A percentile compares a stretch with the other conserved stretches of the same genome.
phyloP scores from a whole-genome alignment of 2,888 invertebrate species.

The Macrophya annulata region DNA sequence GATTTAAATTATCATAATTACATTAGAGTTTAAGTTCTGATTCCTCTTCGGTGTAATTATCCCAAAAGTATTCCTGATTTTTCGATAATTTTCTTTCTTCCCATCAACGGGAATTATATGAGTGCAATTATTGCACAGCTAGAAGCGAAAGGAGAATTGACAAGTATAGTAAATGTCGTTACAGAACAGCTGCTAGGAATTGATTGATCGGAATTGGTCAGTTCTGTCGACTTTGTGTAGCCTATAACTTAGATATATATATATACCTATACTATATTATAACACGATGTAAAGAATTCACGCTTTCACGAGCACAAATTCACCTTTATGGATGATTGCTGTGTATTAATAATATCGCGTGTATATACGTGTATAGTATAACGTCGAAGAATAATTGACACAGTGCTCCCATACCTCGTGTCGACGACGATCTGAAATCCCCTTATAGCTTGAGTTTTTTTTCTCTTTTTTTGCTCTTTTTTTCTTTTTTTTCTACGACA shows the following conservation, averaged over 20 bases:
- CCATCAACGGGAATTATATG: too few species aligned
- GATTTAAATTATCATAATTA: too few species aligned
- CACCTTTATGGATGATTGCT: constrained; percentile 2
- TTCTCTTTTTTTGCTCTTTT: not conserved
- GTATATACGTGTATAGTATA: not conserved
- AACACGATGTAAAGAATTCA: constrained; percentile 23
- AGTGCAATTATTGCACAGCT: not conserved
- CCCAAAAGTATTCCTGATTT: too few species aligned
- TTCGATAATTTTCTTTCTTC: too few species aligned
- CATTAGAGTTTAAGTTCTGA: too few species aligned
- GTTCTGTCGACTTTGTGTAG: not conserved
- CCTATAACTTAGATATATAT: not conserved
- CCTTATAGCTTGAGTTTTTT: too few species aligned
- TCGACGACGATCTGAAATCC: too few species aligned
- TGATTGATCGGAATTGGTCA: constrained; percentile 30
- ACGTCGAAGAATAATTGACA: not conserved
- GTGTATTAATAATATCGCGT: not conserved
- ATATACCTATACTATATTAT: too few species aligned
- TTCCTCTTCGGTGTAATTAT: too few species aligned
- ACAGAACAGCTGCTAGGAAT: constrained; percentile 1
- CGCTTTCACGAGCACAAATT: constrained; percentile 50
- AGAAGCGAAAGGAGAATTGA: constrained; percentile 23
- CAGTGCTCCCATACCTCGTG: too few species aligned
- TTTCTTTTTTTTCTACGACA: not conserved
- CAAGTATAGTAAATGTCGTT: not conserved